Evolutionary conservation across 2,113 vertebrate species (phyloP).

Genomic region (Galeopterus variegatus): DNA sequence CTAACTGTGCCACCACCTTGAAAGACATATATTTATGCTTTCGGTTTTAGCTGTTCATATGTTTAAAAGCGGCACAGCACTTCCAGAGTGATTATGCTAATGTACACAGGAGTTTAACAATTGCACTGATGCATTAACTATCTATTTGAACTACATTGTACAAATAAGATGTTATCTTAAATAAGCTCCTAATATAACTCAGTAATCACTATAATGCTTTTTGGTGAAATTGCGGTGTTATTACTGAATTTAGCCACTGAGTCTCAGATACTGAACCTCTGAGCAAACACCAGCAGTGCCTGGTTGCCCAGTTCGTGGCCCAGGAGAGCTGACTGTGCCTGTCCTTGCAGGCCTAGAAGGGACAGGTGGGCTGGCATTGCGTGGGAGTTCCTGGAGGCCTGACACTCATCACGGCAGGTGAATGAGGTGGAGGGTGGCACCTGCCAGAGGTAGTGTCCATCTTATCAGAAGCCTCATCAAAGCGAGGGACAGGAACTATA

Average conservation of each 20-base stretch:
- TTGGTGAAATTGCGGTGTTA: slow-evolving; percentile 72
- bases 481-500: background rate
- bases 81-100: slow-evolving; percentile 81
- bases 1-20: slow-evolving; percentile 62
- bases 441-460: background rate
- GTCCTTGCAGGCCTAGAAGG: background rate
- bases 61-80: slow-evolving; percentile 79
- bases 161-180: slow-evolving; percentile 86
- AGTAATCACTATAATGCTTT: slow-evolving; percentile 80
- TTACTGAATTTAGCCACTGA: slow-evolving; percentile 77
- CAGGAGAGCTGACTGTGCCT: accelerated
- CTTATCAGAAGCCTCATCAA: background rate
- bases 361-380: accelerated
- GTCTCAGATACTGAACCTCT: slow-evolving; percentile 51
- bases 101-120: slow-evolving; percentile 77
- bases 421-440: accelerated
- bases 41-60: slow-evolving; percentile 77
- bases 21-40: slow-evolving; percentile 77
- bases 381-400: accelerated
- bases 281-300: background rate
- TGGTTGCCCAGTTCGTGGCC: background rate
- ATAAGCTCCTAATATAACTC: slow-evolving; percentile 80
- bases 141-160: slow-evolving; percentile 80
- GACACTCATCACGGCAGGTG: accelerated
- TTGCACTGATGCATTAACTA: slow-evolving; percentile 73